Evolutionary conservation across 2,888 invertebrate species (phyloP).

Genomic region (Hylaea fasciaria): DNA sequence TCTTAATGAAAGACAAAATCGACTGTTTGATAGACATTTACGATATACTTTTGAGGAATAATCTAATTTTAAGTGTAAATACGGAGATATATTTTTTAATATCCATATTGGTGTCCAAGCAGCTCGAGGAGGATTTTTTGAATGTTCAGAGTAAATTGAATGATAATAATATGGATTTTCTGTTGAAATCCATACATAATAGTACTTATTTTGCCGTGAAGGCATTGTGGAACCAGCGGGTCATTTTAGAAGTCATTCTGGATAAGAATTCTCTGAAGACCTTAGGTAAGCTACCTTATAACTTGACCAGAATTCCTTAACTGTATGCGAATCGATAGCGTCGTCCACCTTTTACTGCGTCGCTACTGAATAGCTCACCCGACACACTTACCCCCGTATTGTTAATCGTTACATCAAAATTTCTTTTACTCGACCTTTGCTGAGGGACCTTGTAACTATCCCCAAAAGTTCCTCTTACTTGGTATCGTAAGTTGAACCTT

Average conservation of each 20-base stretch:
- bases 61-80: slow-evolving; percentile 86
- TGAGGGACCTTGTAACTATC: too few relatives aligned
- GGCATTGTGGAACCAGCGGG: slow-evolving; percentile 85
- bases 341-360: too few relatives aligned
- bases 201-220: slow-evolving; percentile 90
- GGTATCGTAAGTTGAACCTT: too few relatives aligned
- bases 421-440: too few relatives aligned
- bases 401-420: too few relatives aligned
- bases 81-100: slow-evolving; percentile 89
- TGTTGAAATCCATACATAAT: slow-evolving; percentile 86
- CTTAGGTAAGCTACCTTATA: slow-evolving; percentile 45
- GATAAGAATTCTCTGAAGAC: slow-evolving; percentile 87
- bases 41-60: slow-evolving; percentile 83
- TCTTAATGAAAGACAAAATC: slow-evolving; percentile 80
- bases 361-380: too few relatives aligned
- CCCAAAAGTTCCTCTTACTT: too few relatives aligned
- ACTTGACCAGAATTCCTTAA: too few relatives aligned
- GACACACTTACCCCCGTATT: too few relatives aligned
- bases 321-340: too few relatives aligned
- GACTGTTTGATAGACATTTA: slow-evolving; percentile 85
- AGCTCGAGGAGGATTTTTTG: slow-evolving; percentile 66
- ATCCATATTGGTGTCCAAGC: slow-evolving; percentile 85
- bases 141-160: slow-evolving; percentile 53
- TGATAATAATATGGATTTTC: slow-evolving; percentile 53
- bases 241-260: slow-evolving; percentile 82